Evolutionary conservation across 2,113 vertebrate genomes (phyloP).

Genomic region (Rhinopithecus roxellana): DNA sequence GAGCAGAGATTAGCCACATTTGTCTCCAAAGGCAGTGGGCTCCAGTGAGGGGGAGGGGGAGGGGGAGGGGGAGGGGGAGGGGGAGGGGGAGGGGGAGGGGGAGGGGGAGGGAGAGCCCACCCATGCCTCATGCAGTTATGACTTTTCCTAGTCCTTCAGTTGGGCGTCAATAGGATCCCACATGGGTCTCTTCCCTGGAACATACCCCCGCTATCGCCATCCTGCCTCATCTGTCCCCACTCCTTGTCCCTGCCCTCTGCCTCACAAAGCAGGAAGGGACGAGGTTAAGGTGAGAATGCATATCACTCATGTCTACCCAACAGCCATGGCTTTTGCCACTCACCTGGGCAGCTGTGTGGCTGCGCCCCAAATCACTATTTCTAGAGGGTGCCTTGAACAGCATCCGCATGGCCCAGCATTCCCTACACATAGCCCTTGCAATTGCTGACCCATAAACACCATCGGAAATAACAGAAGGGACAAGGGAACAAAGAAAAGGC

Average conservation of each 20-base stretch:
- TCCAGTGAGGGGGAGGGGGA: background rate
- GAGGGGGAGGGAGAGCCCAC: background rate
- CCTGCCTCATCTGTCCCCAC: background rate
- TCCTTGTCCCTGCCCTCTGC: background rate
- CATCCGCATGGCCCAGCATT: fast-evolving
- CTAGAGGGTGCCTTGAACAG: fast-evolving
- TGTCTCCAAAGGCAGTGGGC: background rate
- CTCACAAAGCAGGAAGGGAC: background rate
- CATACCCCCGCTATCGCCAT: background rate
- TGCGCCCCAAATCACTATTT: fast-evolving
- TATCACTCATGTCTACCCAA: background rate
- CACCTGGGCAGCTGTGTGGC: fast-evolving
- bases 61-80: too few species aligned
- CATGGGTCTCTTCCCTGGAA: background rate
- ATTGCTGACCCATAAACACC: background rate
- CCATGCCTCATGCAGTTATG: fast-evolving
- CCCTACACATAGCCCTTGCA: background rate
- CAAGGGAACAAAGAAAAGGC: background rate
- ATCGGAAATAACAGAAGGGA: background rate
- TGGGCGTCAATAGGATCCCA: fast-evolving
- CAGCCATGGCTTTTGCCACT: too few species aligned
- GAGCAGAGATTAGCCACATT: background rate
- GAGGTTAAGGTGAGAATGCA: fast-evolving
- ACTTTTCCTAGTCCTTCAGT: too few species aligned
- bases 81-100: fast-evolving